Percentiles rank a stretch among this genome's conserved stretches.
Conservation (phyloP, 2,797 vertebrate genomes). For the Pachyuromys duprasi region DNA sequence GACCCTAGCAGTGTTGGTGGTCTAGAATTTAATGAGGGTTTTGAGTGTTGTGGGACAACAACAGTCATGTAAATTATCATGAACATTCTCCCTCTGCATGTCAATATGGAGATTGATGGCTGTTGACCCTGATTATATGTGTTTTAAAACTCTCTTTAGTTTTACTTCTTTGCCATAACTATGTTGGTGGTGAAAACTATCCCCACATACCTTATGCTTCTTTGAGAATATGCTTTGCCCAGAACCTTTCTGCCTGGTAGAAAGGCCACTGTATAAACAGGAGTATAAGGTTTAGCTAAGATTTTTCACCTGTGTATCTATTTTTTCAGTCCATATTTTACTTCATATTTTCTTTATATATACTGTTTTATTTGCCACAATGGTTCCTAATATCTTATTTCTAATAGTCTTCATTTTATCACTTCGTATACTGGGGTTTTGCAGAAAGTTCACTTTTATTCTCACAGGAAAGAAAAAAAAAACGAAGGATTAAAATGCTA, state of each 20-base stretch:
- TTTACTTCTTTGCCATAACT: neutral
- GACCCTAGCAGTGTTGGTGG: neutral
- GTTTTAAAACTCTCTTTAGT: conserved; percentile 5
- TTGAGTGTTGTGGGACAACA: neutral
- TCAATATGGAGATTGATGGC: neutral
- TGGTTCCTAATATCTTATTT: neutral
- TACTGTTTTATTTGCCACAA: neutral
- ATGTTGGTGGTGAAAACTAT: neutral
- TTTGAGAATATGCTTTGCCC: neutral
- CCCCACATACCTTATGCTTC: neutral
- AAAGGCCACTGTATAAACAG: neutral
- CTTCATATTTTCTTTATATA: neutral
- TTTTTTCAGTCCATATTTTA: neutral
- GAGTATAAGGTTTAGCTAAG: neutral
- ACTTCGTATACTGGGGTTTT: neutral
- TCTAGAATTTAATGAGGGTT: neutral
- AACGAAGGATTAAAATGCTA: neutral
- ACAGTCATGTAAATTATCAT: neutral
- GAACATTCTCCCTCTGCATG: conserved; percentile 4
- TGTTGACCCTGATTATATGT: neutral
- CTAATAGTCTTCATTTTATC: neutral
- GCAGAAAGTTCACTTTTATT: neutral
- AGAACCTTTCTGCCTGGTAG: neutral
- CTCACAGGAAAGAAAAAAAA: neutral
- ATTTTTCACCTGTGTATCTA: neutral